These are phyloP conservation scores for Notarius quadriscutis DNA, from an alignment of 2,113 vertebrate species.

Conservation along the genomic window DNA sequence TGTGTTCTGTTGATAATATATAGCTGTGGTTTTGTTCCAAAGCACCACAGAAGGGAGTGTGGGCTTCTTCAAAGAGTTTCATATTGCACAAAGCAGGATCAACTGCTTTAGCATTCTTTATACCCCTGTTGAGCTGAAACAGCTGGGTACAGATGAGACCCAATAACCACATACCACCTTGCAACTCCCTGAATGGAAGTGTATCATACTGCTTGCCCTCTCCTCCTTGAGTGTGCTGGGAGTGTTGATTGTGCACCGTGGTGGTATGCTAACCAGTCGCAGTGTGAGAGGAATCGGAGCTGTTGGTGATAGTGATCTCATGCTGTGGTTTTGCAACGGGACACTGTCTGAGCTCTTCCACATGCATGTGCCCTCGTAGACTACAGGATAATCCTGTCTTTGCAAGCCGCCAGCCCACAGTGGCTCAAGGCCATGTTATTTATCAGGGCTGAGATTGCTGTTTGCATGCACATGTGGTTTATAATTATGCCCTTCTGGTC, in stretches of 20 bases:
- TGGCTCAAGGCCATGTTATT: constrained; percentile 43
- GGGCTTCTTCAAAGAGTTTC: constrained; percentile 27
- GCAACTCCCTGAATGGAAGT: constrained; percentile 5
- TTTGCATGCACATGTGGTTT: constrained; percentile 26
- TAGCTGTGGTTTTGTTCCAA: constrained; percentile 7
- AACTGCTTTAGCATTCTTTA: background rate
- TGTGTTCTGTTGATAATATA: constrained; percentile 37
- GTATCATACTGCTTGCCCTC: constrained; percentile 10
- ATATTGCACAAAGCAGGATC: constrained; percentile 22
- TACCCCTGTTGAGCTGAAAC: constrained; percentile 29
- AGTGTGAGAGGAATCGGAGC: constrained; percentile 54
- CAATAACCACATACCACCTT: constrained; percentile 25
- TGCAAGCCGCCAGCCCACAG: constrained; percentile 23
- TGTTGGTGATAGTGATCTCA: constrained; percentile 63
- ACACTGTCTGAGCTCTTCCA: constrained; percentile 44
- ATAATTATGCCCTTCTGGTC: constrained; percentile 39
- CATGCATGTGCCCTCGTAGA: background rate
- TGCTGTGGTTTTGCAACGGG: constrained; percentile 50
- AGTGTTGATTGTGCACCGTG: constrained; percentile 12
- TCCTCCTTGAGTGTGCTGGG: background rate
- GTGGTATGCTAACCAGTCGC: constrained; percentile 50
- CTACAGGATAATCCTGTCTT: constrained; percentile 42
- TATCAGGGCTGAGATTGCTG: constrained; percentile 35
- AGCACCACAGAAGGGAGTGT: background rate
- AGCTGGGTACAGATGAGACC: constrained; percentile 29